Evolutionary conservation across 2,888 invertebrate genomes (phyloP), one percentile per base, ranked within the genome.

Genomic region (Pecten maximus): DNA sequence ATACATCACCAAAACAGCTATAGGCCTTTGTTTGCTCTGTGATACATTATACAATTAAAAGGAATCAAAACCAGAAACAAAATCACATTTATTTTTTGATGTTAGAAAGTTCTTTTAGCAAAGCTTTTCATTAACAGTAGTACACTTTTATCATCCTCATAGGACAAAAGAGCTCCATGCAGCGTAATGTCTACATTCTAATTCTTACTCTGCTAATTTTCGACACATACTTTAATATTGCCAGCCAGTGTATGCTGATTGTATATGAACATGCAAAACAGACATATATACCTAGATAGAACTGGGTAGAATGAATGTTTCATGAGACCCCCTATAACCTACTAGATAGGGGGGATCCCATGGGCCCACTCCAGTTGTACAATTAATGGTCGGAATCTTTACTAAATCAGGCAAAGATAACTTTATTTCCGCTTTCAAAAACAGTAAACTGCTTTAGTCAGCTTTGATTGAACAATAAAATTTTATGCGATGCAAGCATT

Each of bases 381-480:
- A 74, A 74, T 74, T 74, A 74, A 74, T 74, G 74, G 35, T 35
- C 74, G 35, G 16, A 19, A 74, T 74, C 74, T 28, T 74, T 74
- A 74, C 74, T 35, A 74, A 74, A 74, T 74, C 74, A 74, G 28
- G 74, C 74, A 74, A 74, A 35, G 1, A 74, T 23, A 54, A 74
- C 6, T 74, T 28, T 74, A 74, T 74, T 35, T 74, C 74, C 74
- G 6, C 35, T 35, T 35, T 35, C 35, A 74, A 74, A 74, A 35
- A 74, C 28, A 74, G 35, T 74, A 74, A 74, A 74, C 74, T 35
- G 74, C 74, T 74, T 74, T 35, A 74, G 28, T 35, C 16, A 35
- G 74, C 74, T 74, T 74, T 74, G 74, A 74, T 74, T 74, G 74
- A 74, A 74, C 74, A 74, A 74, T 74, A 74, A 74, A 74, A 74